These are phyloP conservation scores for Dasysyrphus tricinctus DNA, from an alignment of 2,888 invertebrate genomes.

Conservation along the genomic window DNA sequence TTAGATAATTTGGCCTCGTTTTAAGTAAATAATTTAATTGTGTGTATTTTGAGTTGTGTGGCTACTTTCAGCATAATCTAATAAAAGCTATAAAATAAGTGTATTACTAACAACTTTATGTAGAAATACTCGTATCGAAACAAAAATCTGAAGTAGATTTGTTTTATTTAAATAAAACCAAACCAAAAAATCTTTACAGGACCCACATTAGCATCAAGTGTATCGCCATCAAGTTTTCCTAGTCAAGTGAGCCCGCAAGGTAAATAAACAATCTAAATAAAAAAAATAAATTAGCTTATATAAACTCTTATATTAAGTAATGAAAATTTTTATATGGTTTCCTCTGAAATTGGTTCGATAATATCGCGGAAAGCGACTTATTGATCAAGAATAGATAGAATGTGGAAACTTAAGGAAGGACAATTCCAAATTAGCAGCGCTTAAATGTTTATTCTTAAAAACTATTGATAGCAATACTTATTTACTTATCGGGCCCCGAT, in stretches of 20 bases:
- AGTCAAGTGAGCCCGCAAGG: constrained; percentile 79
- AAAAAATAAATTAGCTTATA: background rate
- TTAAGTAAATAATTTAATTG: constrained; percentile 12
- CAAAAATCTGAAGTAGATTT: background rate
- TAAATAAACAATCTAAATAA: constrained; percentile 46
- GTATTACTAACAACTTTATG: constrained; percentile 22
- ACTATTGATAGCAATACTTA: no score
- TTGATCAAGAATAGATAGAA: no score
- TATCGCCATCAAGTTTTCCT: constrained; percentile 78
- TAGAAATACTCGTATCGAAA: constrained; percentile 5
- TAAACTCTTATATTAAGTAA: background rate
- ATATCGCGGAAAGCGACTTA: no score
- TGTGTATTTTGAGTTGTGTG: constrained; percentile 35
- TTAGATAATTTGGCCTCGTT: background rate
- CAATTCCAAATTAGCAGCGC: no score
- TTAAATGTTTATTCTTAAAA: no score
- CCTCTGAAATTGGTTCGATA: no score
- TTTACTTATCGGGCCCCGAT: no score
- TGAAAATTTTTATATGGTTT: background rate
- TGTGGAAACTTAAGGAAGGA: no score
- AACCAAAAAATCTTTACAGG: constrained; percentile 70
- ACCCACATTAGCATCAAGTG: constrained; percentile 77
- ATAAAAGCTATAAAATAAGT: constrained; percentile 24
- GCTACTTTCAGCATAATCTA: constrained; percentile 10
- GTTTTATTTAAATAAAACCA: constrained; percentile 1